These are phyloP conservation scores for Nymphalis io DNA, from an alignment of 1,140 invertebrate species.

Conservation along the genomic window DNA sequence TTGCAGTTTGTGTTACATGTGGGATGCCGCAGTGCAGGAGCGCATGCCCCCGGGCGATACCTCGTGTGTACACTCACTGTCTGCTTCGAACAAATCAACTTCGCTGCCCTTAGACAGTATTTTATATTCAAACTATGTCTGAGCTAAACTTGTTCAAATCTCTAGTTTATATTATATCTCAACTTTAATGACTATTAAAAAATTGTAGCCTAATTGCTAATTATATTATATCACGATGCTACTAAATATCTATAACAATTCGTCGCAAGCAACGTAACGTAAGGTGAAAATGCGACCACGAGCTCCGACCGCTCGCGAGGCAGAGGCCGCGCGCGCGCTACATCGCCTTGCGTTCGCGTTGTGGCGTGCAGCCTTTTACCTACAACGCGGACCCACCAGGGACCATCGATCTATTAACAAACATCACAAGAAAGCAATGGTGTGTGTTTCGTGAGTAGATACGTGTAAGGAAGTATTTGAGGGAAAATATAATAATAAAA, in stretches of 20 bases:
- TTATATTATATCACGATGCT: too few species aligned
- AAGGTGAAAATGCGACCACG: slow-evolving; percentile 54
- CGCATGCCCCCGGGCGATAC: slow-evolving; percentile 41
- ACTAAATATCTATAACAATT: background rate
- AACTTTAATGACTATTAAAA: too few species aligned
- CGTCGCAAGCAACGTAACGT: background rate
- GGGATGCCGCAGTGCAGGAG: slow-evolving; percentile 69
- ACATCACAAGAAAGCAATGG: slow-evolving; percentile 31
- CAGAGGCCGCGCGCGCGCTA: slow-evolving; percentile 68
- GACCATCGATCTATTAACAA: slow-evolving; percentile 4
- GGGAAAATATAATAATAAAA: background rate
- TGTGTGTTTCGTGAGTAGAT: slow-evolving; percentile 24
- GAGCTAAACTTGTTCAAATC: background rate
- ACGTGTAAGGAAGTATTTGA: background rate
- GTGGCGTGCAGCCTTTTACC: slow-evolving; percentile 71
- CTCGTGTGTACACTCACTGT: slow-evolving; percentile 14
- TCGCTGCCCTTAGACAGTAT: slow-evolving; percentile 10
- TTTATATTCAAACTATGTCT: background rate
- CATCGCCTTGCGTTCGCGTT: slow-evolving; percentile 72
- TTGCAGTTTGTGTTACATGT: slow-evolving; percentile 31
- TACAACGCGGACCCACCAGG: slow-evolving; percentile 54
- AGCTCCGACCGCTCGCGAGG: slow-evolving; percentile 39
- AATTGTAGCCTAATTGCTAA: too few species aligned
- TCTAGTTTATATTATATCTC: too few species aligned
- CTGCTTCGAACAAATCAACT: slow-evolving; percentile 18